Evolutionary conservation across 2,797 vertebrate genomes (phyloP), one percentile per base, ranked within the genome.

Genomic region (Gephyroberyx darwinii): DNA sequence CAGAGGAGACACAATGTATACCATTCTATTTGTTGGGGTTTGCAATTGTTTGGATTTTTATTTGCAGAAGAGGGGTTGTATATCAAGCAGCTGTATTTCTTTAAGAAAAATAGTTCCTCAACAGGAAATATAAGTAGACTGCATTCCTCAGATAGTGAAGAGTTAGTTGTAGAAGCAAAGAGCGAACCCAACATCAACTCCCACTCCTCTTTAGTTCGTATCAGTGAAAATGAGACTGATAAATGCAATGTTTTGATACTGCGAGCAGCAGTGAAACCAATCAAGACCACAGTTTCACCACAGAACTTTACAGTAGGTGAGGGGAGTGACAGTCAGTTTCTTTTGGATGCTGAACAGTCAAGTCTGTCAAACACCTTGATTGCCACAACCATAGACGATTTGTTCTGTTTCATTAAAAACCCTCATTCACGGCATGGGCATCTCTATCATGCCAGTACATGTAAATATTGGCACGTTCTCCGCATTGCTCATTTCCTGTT

Each of bases 401-500:
- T 86, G 53, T 74, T 79, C 54, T 55, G 51, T 66, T 77, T 53
- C 35, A 57, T 71, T 26, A 50, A 80, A 82, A 85, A 72, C 57
- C 48, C 77, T 63, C 14, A 54, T 77, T 81, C 81, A 80, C 74
- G 57, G 80, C 84, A 87, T 35, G 51, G 5, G 13, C 63, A 47
- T 37, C 45, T 51, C 41, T 69, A 60, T 57, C 70, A 67, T 33
- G 19, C 56, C 31, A 47, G 54, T 69, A 81, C 39, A 45, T 81
- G 55, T 89, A 91, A 91, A 92, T 86, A 91, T 88, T 90, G 89
- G 89, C 77, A 79, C 70, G 45, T 86, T 82, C 75, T 75, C 64
- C 66, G 63, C 59, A 71, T 78, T 65, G 55, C 75, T 90, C 71
- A 90, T 86, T 87, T 91, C 83, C 84, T 87, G 77, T 77, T 37